Conservation (phyloP, 2,797 vertebrate species). For the Xiphorhynchus erythropygius region DNA sequence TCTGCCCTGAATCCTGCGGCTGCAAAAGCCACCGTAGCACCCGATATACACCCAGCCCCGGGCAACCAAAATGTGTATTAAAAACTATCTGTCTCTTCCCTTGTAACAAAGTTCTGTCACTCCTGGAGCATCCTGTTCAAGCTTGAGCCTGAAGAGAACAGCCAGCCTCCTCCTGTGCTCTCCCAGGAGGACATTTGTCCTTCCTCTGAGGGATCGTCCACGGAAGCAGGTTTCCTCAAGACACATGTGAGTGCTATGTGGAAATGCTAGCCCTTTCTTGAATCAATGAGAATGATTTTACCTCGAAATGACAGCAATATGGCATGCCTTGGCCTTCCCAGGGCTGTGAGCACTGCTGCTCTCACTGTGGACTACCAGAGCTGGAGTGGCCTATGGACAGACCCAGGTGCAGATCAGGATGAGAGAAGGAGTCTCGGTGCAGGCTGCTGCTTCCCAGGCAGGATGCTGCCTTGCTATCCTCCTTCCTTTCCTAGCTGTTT, state of each 20-base stretch:
- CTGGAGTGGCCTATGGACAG: neutral
- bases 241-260: neutral
- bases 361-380: neutral
- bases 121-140: neutral
- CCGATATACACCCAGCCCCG: accelerated
- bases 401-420: neutral
- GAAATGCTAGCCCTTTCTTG: neutral
- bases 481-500: neutral
- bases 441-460: neutral
- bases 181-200: neutral
- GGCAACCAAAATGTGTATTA: neutral
- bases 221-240: neutral
- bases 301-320: neutral
- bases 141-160: neutral
- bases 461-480: neutral
- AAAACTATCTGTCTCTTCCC: neutral
- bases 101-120: neutral
- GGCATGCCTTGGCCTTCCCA: neutral
- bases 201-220: neutral
- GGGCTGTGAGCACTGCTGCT: neutral
- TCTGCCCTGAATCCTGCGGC: neutral
- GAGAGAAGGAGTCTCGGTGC: neutral
- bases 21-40: accelerated
- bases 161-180: neutral
- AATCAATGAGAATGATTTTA: neutral